Percentiles rank a stretch among this genome's conserved stretches.
Conservation (phyloP, 2,113 vertebrate species). For the Rhinoptilus africanus region DNA sequence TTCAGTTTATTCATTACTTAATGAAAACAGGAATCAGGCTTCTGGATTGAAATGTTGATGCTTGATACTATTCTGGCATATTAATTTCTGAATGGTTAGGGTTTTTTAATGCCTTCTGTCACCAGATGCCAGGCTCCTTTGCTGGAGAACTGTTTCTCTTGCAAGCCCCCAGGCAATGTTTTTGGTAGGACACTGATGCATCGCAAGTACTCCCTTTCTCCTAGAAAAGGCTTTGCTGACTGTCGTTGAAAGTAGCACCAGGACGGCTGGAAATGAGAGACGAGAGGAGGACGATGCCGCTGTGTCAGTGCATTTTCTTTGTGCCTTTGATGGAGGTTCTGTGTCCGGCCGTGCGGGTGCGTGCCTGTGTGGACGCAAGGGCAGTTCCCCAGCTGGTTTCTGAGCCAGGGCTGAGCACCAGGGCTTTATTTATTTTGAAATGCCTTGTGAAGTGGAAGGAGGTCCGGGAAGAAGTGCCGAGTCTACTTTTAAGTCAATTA, state of each 20-base stretch:
- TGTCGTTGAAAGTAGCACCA: neutral
- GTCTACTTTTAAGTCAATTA: constrained; percentile 45
- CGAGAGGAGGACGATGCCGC: neutral
- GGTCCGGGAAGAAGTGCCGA: neutral
- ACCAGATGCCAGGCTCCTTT: neutral
- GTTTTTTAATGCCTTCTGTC: neutral
- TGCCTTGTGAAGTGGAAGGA: neutral
- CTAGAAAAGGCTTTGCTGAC: neutral
- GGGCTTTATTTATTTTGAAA: constrained; percentile 26
- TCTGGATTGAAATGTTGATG: neutral
- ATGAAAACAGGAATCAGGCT: constrained; percentile 11
- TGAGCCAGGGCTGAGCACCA: neutral
- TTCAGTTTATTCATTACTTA: constrained; percentile 18
- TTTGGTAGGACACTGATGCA: neutral
- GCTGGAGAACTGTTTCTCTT: neutral
- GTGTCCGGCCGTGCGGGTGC: neutral
- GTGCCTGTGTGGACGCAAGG: neutral
- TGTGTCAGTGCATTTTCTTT: neutral
- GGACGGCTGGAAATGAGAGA: neutral
- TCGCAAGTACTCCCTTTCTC: neutral
- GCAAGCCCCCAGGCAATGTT: neutral
- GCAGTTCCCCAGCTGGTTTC: neutral
- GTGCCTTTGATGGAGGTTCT: neutral
- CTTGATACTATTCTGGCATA: neutral
- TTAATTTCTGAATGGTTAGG: constrained; percentile 1